These are phyloP conservation scores for Gnathonemus echidnorhynchus DNA, from an alignment of 2,113 vertebrate species.

Conservation along the genomic window DNA sequence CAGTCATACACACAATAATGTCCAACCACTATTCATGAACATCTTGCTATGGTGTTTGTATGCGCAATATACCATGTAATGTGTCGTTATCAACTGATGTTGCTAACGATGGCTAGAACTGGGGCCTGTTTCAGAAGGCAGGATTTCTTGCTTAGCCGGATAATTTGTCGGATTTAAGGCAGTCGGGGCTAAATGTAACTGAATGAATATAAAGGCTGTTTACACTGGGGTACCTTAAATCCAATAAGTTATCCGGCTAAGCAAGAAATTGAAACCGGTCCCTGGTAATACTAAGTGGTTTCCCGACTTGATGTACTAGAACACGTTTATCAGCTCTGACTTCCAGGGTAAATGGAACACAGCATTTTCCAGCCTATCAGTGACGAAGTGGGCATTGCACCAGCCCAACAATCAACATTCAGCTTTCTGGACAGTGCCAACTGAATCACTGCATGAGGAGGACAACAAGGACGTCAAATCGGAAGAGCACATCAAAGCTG, in stretches of 20 bases:
- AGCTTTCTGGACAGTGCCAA: neutral
- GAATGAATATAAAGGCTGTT: neutral
- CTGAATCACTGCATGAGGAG: neutral
- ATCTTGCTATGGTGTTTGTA: neutral
- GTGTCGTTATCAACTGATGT: neutral
- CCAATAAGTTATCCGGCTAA: neutral
- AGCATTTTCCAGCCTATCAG: neutral
- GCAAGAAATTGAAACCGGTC: neutral
- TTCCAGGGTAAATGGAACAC: neutral
- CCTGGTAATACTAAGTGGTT: too few relatives aligned
- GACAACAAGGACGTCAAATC: neutral
- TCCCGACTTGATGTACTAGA: too few relatives aligned
- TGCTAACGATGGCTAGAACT: neutral
- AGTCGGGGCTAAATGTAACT: neutral
- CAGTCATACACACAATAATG: neutral
- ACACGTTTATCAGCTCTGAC: too few relatives aligned
- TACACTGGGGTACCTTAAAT: neutral
- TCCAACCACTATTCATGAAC: neutral
- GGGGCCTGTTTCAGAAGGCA: neutral
- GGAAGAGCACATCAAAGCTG: neutral
- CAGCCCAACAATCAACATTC: neutral
- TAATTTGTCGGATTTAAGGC: neutral
- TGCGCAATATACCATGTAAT: neutral
- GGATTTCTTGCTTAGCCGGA: neutral
- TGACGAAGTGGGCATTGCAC: neutral